Base-by-base conservation (phyloP, 2,113 vertebrate species). In the Nematolebias whitei region DNA sequence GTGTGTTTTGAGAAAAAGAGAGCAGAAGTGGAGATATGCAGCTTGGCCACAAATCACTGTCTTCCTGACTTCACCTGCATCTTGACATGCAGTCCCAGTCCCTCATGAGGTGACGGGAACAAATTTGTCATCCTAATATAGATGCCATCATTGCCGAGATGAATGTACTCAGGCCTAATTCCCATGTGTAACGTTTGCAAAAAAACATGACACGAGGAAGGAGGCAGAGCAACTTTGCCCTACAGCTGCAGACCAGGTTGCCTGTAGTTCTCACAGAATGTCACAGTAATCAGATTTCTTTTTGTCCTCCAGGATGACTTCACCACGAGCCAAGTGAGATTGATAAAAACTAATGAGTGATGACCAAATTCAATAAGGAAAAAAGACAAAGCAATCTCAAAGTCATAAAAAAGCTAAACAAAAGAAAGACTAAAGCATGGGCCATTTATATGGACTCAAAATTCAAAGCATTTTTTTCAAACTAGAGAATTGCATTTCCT, bases 51-150 rank as follows among this genome's bases (percentile, higher is more conserved):
- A 86, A 87, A 91, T 91, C 87, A 85, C 82, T 76, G 68, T 74
- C 86, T 82, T 74, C 41, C 68, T 68, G 70, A 83, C 83, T 92
- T 84, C 84, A 82, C 87, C 87, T 83, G 86, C 69, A 19, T 73
- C 85, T 87, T 87, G 86, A 92, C 80, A 87, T 71, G 85, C 63
- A 88, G 78, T 89, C 85, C 84, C 87, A 88, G 79, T 89, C 83
- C 79, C 82, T 86, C 87, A 65, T 76, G 79, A 74, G 84, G 79
- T 90, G 88, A 87, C 86, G 87, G 86, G 56, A 68, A 66, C 78
- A 79, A 83, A 90, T 90, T 82, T 90, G 85, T 90, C 86, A 86
- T 88, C 90, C 87, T 88, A 88, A 89, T 87, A 88, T 87, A 87
- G 87, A 93, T 83, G 80, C 78, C 67, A 82, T 85, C 81, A 79